phyloP scores from a whole-genome alignment of 37 sponge, comb jelly and placozoan species.

The Agelas oroides region DNA sequence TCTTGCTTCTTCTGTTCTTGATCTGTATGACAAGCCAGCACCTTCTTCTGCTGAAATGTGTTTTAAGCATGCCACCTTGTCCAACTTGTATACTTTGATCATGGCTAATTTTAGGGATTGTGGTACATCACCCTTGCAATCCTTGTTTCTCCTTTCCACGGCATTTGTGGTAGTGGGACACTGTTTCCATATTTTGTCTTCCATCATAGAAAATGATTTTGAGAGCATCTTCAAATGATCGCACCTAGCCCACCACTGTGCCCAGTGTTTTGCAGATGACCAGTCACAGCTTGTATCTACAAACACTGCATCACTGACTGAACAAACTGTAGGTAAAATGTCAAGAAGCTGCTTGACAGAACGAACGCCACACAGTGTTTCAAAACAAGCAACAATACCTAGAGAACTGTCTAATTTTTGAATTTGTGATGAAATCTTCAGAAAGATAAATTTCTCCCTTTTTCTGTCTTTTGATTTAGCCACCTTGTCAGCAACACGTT shows the following conservation, averaged over 20 bases:
- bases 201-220: background rate
- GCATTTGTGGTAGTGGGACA: conserved; percentile 45
- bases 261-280: conserved; percentile 11
- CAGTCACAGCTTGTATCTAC: background rate
- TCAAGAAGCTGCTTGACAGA: background rate
- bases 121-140: conserved; percentile 27
- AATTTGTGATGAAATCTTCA: conserved; percentile 1
- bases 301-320: background rate
- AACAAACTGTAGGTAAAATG: background rate
- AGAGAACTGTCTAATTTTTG: conserved; percentile 1
- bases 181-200: background rate
- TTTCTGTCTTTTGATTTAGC: background rate
- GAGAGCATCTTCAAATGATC: background rate
- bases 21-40: conserved; percentile 24
- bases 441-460: conserved; percentile 6
- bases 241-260: conserved; percentile 7
- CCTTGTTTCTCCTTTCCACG: conserved; percentile 30
- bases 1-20: background rate
- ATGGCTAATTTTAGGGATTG: conserved; percentile 9
- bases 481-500: conserved; percentile 28
- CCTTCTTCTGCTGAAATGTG: conserved; percentile 27
- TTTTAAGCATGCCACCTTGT: conserved; percentile 32
- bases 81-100: conserved; percentile 37
- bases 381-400: conserved; percentile 23
- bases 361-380: conserved; percentile 9